A percentile compares a stretch with the other conserved stretches of the same genome.
Conservation (phyloP, 2,113 vertebrate genomes). For the Xyrauchen texanus region DNA sequence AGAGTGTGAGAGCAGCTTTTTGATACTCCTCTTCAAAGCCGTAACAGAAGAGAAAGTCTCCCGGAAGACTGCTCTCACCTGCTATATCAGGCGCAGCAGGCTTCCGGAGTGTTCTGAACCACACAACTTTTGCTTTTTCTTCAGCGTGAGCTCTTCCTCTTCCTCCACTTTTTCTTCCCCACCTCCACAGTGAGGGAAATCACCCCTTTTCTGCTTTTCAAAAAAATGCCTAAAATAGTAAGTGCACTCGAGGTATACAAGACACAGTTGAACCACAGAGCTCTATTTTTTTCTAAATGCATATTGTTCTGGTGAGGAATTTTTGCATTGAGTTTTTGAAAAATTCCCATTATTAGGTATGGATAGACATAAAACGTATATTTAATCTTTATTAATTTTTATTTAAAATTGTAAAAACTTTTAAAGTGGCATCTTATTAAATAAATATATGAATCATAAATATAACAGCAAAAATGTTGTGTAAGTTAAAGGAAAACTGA, state of each 20-base stretch:
- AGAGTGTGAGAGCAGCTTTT: constrained; percentile 61
- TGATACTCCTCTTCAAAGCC: constrained; percentile 60
- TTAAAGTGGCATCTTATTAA: too few relatives aligned
- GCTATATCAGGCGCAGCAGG: constrained; percentile 53
- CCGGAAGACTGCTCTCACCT: constrained; percentile 50
- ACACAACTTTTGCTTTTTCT: constrained; percentile 2
- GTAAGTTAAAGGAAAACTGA: too few relatives aligned
- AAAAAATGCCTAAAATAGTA: neutral
- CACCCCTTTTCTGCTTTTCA: constrained; percentile 35
- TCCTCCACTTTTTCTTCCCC: constrained; percentile 44
- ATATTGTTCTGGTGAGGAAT: too few relatives aligned
- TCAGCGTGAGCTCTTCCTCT: constrained; percentile 32
- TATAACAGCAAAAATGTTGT: too few relatives aligned
- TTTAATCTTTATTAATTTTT: too few relatives aligned
- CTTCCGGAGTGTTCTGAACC: constrained; percentile 49
- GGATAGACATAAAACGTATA: too few relatives aligned
- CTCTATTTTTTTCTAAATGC: neutral
- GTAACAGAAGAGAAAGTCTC: constrained; percentile 48
- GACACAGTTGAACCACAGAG: neutral
- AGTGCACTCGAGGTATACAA: constrained; percentile 4
- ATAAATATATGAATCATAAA: too few relatives aligned
- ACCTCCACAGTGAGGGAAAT: constrained; percentile 42
- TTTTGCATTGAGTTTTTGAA: too few relatives aligned
- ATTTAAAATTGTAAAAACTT: too few relatives aligned
- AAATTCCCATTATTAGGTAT: too few relatives aligned